Conservation (phyloP, 2,797 vertebrate species). For the Bryconaethiops microstoma region DNA sequence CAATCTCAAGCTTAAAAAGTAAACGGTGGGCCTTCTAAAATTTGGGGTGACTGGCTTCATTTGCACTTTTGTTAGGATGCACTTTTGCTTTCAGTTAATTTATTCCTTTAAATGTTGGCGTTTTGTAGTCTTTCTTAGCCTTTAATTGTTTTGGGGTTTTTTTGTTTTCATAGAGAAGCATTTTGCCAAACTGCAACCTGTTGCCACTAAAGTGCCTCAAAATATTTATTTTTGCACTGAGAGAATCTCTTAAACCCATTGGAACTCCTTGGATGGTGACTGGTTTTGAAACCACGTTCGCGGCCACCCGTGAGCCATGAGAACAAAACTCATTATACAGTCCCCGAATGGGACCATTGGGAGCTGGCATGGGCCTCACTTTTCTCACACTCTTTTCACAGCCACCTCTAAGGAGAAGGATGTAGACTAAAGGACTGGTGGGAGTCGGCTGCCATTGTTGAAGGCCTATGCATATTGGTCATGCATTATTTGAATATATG, state of each 20-base stretch:
- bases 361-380: constrained; percentile 70
- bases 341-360: constrained; percentile 46
- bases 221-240: constrained; percentile 13
- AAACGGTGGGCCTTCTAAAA: neutral
- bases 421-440: constrained; percentile 65
- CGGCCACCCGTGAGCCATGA: constrained; percentile 29
- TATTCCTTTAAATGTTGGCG: neutral
- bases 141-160: neutral
- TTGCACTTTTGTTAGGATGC: neutral
- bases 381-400: constrained; percentile 77
- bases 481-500: constrained; percentile 80
- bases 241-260: constrained; percentile 11
- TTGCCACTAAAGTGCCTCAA: neutral
- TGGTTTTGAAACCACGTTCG: constrained; percentile 26
- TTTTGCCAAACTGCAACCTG: constrained; percentile 15
- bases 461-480: constrained; percentile 74
- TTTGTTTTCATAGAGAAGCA: neutral
- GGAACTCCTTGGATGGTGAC: constrained; percentile 19
- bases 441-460: constrained; percentile 50
- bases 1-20: neutral
- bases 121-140: neutral
- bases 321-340: constrained; percentile 39
- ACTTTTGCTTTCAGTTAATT: neutral
- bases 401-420: constrained; percentile 68
- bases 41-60: neutral